Evolutionary conservation across 2,797 vertebrate species (phyloP), one percentile per base, ranked within the genome.

Genomic region (Helicolenus hilgendorfi): DNA sequence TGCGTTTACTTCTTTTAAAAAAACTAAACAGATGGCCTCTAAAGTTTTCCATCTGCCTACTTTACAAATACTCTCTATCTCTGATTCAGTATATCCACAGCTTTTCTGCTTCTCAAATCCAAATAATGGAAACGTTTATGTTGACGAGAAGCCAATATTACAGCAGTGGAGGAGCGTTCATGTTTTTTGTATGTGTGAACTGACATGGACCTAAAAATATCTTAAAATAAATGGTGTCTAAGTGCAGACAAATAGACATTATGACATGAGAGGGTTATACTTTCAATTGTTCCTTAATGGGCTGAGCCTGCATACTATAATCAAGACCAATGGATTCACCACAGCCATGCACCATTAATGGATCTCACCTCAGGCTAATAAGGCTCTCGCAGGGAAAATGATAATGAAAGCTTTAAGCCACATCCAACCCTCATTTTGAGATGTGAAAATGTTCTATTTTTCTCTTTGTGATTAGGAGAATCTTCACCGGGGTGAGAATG

Each of bases 281-380:
- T 85, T 92, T 82, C 26, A 74, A 89, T 85, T 81, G 85, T 77
- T 85, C 76, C 83, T 92, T 81, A 94, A 92, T 89, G 55, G 90
- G 77, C 56, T 70, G 63, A 92, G 81, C 58, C 84, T 76, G 79
- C 77, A 75, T 78, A 79, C 77, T 84, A 79, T 84, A 86, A 79
- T 92, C 84, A 91, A 18, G 27, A 75, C 67, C 75, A 88, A 94
- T 87, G 85, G 74, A 90, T 92, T 93, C 79, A 90, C 59, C 83
- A 86, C 81, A 85, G 84, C 74, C 60, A 75, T 76, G 85, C 67
- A 88, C 91, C 87, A 67, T 87, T 92, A 92, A 94, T 89, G 84
- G 79, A 62, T 72, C 86, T 91, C 82, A 94, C 94, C 85, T 88
- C 45, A 14, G 75, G 80, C 84, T 93, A 86, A 88, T 90, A 84